Percentiles rank a stretch among this genome's conserved stretches.
phyloP scores from a whole-genome alignment of 2,113 vertebrate species.

The Probosciger aterrimus region DNA sequence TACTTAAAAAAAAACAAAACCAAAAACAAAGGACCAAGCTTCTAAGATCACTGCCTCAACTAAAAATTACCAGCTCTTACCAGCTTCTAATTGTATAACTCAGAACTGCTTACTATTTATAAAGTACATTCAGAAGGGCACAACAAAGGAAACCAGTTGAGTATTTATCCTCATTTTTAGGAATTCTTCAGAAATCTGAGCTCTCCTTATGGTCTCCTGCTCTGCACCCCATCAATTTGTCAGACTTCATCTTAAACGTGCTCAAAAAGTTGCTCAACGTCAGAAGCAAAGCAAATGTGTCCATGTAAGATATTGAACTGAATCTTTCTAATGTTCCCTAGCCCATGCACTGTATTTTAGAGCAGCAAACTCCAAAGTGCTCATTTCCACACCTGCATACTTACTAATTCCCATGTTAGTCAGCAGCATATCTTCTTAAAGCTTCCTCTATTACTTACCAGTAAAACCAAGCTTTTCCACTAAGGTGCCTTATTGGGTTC shows the following conservation, averaged over 20 bases:
- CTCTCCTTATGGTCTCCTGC: neutral
- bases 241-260: neutral
- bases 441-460: neutral
- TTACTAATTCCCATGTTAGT: neutral
- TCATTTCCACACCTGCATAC: neutral
- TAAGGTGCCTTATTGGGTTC: neutral
- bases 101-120: neutral
- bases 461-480: neutral
- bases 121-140: neutral
- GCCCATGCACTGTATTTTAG: neutral
- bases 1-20: neutral
- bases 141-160: neutral
- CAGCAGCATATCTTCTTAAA: neutral
- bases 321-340: neutral
- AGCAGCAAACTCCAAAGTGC: neutral
- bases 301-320: rapidly evolving
- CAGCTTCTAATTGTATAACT: neutral
- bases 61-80: neutral
- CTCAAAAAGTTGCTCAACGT: neutral
- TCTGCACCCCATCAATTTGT: neutral
- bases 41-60: neutral
- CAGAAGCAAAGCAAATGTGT: neutral
- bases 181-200: neutral
- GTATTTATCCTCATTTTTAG: neutral
- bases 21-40: neutral